Base-by-base conservation (phyloP, 2,113 vertebrate genomes). In the Ovibos moschatus region DNA sequence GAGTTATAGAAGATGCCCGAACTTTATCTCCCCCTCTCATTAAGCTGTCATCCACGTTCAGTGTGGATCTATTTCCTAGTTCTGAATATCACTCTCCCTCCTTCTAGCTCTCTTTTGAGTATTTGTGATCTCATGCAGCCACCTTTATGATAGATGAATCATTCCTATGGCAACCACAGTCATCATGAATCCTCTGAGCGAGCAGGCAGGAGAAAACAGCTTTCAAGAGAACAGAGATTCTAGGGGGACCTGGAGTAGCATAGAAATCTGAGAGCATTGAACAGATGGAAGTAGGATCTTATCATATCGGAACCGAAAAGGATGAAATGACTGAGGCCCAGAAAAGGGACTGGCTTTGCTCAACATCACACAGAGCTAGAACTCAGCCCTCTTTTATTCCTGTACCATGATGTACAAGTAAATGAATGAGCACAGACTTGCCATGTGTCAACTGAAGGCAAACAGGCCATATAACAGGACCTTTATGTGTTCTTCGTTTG, bases 81-180 rank as follows among this genome's bases (percentile, higher is more conserved):
- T 98, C 91, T 96, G 96, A 97, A 94, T 96, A 86, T 97, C 83
- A 60, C 78, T 62, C 58, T 45, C 27, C 78, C 47, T n/a, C 27
- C 47, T 82, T 84, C 60, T 45, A 71, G 95, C 88, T 91, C 82
- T 97, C 96, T 95, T 96, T 92, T 62, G 94, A 97, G 97, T 93
- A 74, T 97, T 83, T 97, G 96, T 97, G 97, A 97, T 96, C 95
- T 95, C 97, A 94, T 74, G 88, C 97, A 97, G 97, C 91, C 88
- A 98, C 93, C 94, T 97, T 97, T 83, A 97, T 97, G 97, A 95
- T 89, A 97, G 97, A 97, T 97, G 97, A 97, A 88, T 94, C 94
- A 98, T 98, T 97, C 97, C 97, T 98, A 93, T 97, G 96, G 95
- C 96, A 98, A 96, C 98, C 74, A 19, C 58, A 96, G 96, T 91